Evolutionary conservation across 2,797 vertebrate species (phyloP), one percentile per base, ranked within the genome.

Genomic region (Scarus forsteni): DNA sequence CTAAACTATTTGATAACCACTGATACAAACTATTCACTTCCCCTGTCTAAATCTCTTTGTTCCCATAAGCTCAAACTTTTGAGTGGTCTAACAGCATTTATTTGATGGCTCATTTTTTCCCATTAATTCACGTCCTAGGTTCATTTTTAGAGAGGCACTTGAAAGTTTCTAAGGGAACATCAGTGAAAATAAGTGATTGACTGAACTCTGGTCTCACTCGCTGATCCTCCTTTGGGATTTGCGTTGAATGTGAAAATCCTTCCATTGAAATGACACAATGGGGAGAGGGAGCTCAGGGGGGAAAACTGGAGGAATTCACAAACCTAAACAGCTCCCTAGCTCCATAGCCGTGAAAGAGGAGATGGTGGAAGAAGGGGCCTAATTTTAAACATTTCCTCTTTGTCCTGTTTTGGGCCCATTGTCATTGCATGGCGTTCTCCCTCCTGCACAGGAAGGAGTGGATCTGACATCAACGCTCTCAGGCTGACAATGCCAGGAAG

Each of bases 321-420:
- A 91, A 89, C 89, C 88, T 70, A 92, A 92, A 87, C 83, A 90
- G 85, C 82, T 80, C 75, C 77, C 68, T 42, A 77, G 73, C 75
- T 66, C 59, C 80, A 34, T 69, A 70, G 75, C 82, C 49, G 71
- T 83, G 88, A 84, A 89, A 92, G 89, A 92, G 89, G 90, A 92
- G 91, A 92, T 79, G 88, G 86, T 88, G 89, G 87, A 85, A 85
- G 89, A 85, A 84, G 83, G 82, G 85, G 77, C 81, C 90, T 93
- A 93, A 93, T 93, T 94, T 94, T 92, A 94, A 94, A 94, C 92
- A 75, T 93, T 93, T 94, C 92, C 93, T 93, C 89, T 92, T 91
- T 92, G 92, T 94, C 92, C 92, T 92, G 92, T 93, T 94, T 94
- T 87, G 87, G 85, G 85, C 84, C 92, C 89, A 94, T 94, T 94